Base-by-base conservation (phyloP, 2,113 vertebrate genomes). In the Lasiurus cinereus region DNA sequence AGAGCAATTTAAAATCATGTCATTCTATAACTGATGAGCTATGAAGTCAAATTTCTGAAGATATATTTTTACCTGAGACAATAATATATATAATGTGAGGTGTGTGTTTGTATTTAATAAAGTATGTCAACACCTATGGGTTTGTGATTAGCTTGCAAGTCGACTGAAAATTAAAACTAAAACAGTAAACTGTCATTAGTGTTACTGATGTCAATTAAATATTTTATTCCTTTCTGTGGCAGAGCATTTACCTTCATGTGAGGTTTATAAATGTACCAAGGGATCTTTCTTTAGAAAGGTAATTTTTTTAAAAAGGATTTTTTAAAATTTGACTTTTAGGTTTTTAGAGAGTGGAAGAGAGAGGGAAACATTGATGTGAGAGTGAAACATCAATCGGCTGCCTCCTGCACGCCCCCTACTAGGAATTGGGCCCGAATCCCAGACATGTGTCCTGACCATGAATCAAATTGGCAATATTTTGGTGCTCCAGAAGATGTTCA, bases 1-100 rank as follows among this genome's bases (percentile, higher is more conserved):
- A 90, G 33, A 93, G 84, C 29, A 18, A 64, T 94, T 76, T 95
- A 43, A 77, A 72, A 70, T 64, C 14, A 62, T 4, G 64, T 59
- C 74, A 14, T 72, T 67, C 22, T 83, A 6, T n/a, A 50, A 43
- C 77, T 16, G 4, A 16, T 39, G 24, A 46, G 29, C 43, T 87
- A 3, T 18, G 12, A 33, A 24, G 24, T 69, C 14, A 19, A 2
- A 39, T 95, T 85, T 62, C 22, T 94, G 29, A 70, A 77, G 69
- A 72, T 15, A 33, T 89, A 39, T 90, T 92, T 96, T 80, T 83
- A 88, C 50, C 27, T 8, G n/a, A 64, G 36, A 88, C 1, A 7
- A 46, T 21, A 86, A 59, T 36, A 21, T 12, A 5, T 54, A 22
- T 67, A 31, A 76, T 1, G 5, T n/a, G 36, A 85, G 2, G 2